A percentile compares a stretch with the other conserved stretches of the same genome.
Evolutionary conservation across 2,113 vertebrate genomes (phyloP).

Genomic region (Prinia subflava): DNA sequence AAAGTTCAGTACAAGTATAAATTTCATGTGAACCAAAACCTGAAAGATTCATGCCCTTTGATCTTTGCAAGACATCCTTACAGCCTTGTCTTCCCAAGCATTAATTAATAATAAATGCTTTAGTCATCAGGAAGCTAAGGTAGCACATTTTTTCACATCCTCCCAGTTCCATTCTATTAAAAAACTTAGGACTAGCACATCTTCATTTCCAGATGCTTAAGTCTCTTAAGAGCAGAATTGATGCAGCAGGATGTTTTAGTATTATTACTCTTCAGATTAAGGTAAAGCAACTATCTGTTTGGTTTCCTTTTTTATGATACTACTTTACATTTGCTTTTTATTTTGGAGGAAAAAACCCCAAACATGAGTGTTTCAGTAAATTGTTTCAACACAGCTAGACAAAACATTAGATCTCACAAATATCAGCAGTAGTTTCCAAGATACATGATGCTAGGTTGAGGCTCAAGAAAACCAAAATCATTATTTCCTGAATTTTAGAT

Average conservation of each 20-base stretch:
- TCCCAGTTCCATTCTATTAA: background rate
- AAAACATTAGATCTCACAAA: background rate
- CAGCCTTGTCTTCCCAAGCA: background rate
- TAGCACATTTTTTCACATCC: background rate
- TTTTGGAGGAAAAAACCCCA: background rate
- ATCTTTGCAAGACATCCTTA: background rate
- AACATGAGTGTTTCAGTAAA: background rate
- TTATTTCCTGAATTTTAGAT: background rate
- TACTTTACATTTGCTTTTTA: background rate
- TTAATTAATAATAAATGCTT: slow-evolving; percentile 24
- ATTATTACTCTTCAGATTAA: background rate
- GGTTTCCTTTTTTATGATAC: background rate
- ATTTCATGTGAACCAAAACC: background rate
- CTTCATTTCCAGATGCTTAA: background rate
- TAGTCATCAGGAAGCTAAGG: background rate
- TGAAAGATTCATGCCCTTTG: background rate
- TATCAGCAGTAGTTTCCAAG: background rate
- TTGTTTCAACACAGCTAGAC: background rate
- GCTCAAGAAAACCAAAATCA: background rate
- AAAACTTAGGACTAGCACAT: background rate
- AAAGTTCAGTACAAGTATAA: background rate
- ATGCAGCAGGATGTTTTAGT: background rate
- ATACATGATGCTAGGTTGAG: background rate
- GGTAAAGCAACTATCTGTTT: background rate
- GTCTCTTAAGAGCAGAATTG: background rate